Evolutionary conservation across 2,888 invertebrate species (phyloP), one percentile per base, ranked within the genome.

Genomic region (Rhimphoctona megacephalus): DNA sequence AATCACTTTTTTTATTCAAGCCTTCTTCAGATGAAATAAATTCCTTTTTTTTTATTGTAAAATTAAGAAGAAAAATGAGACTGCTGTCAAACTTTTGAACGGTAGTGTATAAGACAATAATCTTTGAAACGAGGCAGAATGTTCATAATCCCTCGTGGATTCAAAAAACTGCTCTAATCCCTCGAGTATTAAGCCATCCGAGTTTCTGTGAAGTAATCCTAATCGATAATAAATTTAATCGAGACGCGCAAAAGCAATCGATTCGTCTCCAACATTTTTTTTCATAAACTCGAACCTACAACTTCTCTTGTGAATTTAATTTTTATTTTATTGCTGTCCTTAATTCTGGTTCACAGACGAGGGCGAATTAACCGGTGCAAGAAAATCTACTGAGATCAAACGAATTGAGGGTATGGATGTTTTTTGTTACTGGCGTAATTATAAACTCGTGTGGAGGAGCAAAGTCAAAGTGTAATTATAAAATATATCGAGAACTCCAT

Each of bases 191-290:
- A n/a, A 69, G 39, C 57, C 69, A 57, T 36, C 43, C n/a, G 30
- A 57, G 54, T 25, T 79, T 69, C n/a, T 57, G 17, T 22, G n/a
- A 14, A 36, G 46, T 73, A 54, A 76, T 52, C 79, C 79, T 79
- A 79, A 79, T 79, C 79, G 79, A 79, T 57, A 79, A 69, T 79
- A 79, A 79, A 69, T 57, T 79, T n/a, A 69, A 54, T 79, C 69
- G 36, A 11, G 43, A 9, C 30, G 11, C 17, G 9, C 36, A 33
- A 17, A 43, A 22, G 69, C 52, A 57, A 79, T 57, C n/a, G n/a
- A 79, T 57, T 57, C 64, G 43, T 57, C 66, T 2, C 46, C 52
- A 66, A 33, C 46, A 9, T 2, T 22, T 67, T 36, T 17, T 39
- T 64, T 17, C 0, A 78, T 67, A 9, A 36, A 19, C 67, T 52